Base-by-base conservation (phyloP, 2,797 vertebrate species). In the Lithobates pipiens region DNA sequence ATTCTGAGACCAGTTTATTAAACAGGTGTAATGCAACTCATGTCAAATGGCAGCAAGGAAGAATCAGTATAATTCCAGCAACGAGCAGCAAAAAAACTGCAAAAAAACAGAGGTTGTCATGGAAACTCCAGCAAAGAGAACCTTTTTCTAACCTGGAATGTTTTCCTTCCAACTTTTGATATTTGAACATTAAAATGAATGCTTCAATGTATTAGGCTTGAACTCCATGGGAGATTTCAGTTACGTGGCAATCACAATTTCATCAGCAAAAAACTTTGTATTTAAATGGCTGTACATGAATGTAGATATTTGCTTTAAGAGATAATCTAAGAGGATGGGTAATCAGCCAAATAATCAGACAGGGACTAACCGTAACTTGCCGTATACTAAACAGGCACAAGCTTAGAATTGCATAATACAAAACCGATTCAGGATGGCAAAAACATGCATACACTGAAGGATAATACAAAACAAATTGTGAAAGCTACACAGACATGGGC, bases 151-250 rank as follows among this genome's bases (percentile, higher is more conserved):
- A 71, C 34, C 69, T 36, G 69, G 29, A 36, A 71, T 36, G n/a
- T 65, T 71, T 16, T 71, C 16, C 29, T 29, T n/a, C 65, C 10
- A 68, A 27, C 61, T n/a, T 23, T 25, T 65, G 61, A 65, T 65
- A 65, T 65, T 65, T 65, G 61, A 68, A 25, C 61, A 65, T 65
- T 65, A 65, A 65, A 23, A 65, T 65, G 10, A 65, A 65, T 65
- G 61, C 2, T 23, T 34, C 32, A 32, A 36, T 13, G 69, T 36
- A 71, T 71, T 71, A 71, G 69, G 27, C 13, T 16, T 29, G 13
- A 65, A 65, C 61, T 23, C 21, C 11, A 54, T 13, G 16, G 50
- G 50, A 54, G 50, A 54, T 16, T 54, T 54, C 15, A 36, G 27
- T 32, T 71, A 18, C 69, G 34, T 71, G 16, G 13, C 50, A 36